Percentiles rank a stretch among this genome's conserved stretches.
These are phyloP conservation scores for Lycia hirtaria DNA, from an alignment of 2,888 invertebrate genomes.

Conservation along the genomic window DNA sequence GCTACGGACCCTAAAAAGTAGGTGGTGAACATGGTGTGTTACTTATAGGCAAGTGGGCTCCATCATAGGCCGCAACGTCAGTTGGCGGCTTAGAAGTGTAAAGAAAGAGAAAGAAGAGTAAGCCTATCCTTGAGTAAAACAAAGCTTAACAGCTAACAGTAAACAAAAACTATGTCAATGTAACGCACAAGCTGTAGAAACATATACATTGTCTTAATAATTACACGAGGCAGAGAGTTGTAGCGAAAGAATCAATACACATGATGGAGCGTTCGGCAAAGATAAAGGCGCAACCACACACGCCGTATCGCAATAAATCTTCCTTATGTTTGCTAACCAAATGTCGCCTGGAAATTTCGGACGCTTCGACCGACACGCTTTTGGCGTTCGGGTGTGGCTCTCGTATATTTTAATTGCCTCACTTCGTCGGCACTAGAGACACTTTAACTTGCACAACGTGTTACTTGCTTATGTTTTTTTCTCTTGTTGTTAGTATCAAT, in stretches of 20 bases:
- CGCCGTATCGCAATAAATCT: slow-evolving; percentile 74
- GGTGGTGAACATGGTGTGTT: no score
- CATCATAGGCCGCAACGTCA: no score
- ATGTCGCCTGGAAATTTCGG: slow-evolving; percentile 69
- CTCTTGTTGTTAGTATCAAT: slow-evolving; percentile 35
- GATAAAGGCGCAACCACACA: slow-evolving; percentile 66
- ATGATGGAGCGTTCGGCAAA: slow-evolving; percentile 52
- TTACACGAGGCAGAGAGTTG: slow-evolving; percentile 27
- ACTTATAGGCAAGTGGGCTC: no score
- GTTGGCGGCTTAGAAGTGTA: no score
- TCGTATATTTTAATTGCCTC: slow-evolving; percentile 70
- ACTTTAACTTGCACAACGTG: slow-evolving; percentile 62
- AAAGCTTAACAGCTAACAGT: no score
- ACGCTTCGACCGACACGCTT: slow-evolving; percentile 65
- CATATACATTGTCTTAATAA: slow-evolving; percentile 17
- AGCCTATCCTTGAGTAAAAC: no score
- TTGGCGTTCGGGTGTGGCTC: slow-evolving; percentile 64
- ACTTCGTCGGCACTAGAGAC: slow-evolving; percentile 63
- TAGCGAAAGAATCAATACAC: slow-evolving; percentile 50
- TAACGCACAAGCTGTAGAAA: slow-evolving; percentile 11
- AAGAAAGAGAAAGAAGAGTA: no score
- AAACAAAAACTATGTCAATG: background rate
- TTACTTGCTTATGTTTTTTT: slow-evolving; percentile 58
- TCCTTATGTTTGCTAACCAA: slow-evolving; percentile 75
- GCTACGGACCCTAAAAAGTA: no score